Evolutionary conservation across 2,888 invertebrate genomes (phyloP).

Genomic region (Acleris laterana): DNA sequence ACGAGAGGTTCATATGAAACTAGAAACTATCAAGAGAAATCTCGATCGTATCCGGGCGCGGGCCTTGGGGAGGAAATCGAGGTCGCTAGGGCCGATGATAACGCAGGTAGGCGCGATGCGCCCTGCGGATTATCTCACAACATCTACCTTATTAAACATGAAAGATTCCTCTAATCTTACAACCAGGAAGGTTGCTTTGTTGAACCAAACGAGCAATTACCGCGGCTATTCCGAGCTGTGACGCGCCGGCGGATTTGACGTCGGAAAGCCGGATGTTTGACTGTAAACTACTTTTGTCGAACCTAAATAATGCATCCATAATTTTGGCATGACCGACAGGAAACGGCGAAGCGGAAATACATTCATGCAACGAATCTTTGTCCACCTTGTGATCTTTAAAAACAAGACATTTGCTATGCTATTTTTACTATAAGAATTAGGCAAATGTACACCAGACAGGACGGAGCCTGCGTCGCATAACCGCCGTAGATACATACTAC

Average conservation of each 20-base stretch:
- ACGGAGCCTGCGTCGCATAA: constrained; percentile 61
- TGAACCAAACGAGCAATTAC: constrained; percentile 37
- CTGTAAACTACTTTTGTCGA: constrained; percentile 68
- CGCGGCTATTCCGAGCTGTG: constrained; percentile 32
- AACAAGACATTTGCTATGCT: constrained; percentile 60
- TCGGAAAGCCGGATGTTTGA: constrained; percentile 78
- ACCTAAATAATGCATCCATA: constrained; percentile 61
- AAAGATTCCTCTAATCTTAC: constrained; percentile 27
- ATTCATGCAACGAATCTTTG: constrained; percentile 61
- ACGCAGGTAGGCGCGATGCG: constrained; percentile 61
- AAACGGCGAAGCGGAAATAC: constrained; percentile 68
- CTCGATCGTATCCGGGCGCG: constrained; percentile 68
- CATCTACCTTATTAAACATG: constrained; percentile 27
- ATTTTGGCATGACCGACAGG: constrained; percentile 62
- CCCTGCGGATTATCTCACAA: constrained; percentile 39
- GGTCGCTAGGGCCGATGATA: constrained; percentile 54
- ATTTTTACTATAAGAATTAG: constrained; percentile 56
- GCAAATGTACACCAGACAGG: constrained; percentile 66
- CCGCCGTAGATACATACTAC: constrained; percentile 48
- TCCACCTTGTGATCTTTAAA: constrained; percentile 51
- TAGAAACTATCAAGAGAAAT: constrained; percentile 74
- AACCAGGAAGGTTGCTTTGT: constrained; percentile 39
- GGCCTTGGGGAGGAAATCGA: constrained; percentile 70
- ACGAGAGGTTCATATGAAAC: constrained; percentile 62
- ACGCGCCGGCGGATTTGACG: constrained; percentile 46